Conservation (phyloP, 2,113 vertebrate species). For the Apaloderma vittatum region DNA sequence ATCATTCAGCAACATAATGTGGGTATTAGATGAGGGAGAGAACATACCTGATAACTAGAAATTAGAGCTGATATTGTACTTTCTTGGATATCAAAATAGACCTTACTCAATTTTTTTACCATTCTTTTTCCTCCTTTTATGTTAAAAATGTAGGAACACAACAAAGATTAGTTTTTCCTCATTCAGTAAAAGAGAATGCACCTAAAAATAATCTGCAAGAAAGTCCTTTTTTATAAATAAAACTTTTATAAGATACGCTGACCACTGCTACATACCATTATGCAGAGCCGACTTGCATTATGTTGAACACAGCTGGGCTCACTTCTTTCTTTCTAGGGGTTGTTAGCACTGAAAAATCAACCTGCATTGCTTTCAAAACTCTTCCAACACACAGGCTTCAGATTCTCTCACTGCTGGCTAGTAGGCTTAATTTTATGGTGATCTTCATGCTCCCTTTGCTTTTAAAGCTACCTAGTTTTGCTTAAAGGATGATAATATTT, state of each 20-base stretch:
- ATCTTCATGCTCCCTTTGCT: constrained; percentile 25
- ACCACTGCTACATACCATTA: background rate
- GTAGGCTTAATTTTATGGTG: background rate
- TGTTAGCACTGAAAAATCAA: constrained; percentile 31
- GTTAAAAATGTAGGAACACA: background rate
- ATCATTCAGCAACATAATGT: background rate
- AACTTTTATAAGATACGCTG: background rate
- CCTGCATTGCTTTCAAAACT: constrained; percentile 22
- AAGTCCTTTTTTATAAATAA: background rate
- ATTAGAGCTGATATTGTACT: background rate
- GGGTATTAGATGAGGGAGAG: background rate
- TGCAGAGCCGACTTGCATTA: background rate
- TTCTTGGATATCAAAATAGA: background rate
- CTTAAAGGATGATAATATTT: constrained; percentile 7
- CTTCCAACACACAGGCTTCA: background rate
- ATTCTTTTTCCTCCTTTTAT: background rate
- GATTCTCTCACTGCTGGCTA: background rate
- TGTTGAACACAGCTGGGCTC: background rate
- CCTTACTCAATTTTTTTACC: background rate
- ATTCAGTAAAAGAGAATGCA: background rate
- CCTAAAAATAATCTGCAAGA: background rate
- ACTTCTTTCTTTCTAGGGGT: background rate
- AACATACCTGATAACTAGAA: background rate
- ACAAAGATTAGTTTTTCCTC: background rate
- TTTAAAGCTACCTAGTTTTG: constrained; percentile 18